Evolutionary conservation across 2,797 vertebrate species (phyloP).

Genomic region (Trematocara caparti): DNA sequence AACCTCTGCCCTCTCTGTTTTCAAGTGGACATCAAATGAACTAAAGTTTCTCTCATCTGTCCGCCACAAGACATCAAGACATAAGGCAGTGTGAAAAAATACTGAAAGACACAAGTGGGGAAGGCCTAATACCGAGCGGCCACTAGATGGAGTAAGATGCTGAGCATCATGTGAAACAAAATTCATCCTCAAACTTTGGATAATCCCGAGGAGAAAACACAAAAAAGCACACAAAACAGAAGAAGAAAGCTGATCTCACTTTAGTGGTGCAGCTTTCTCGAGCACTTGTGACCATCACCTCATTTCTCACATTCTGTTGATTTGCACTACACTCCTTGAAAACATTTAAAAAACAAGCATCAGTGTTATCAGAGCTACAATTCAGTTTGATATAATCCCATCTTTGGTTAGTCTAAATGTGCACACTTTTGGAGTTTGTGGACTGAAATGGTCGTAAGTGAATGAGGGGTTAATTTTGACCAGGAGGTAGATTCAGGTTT

Average conservation of each 20-base stretch:
- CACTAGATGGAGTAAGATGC: conserved; percentile 49
- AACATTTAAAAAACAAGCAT: neutral
- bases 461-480: neutral
- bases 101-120: neutral
- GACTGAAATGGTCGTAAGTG: neutral
- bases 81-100: neutral
- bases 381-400: neutral
- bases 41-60: neutral
- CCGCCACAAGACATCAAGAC: neutral
- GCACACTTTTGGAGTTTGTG: neutral
- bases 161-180: neutral
- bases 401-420: neutral
- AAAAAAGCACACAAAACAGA: neutral
- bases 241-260: neutral
- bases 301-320: neutral
- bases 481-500: neutral
- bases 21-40: neutral
- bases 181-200: neutral
- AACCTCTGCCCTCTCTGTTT: neutral
- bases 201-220: neutral
- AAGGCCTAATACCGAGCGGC: neutral
- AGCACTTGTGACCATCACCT: neutral
- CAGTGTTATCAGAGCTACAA: neutral
- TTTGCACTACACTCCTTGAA: neutral
- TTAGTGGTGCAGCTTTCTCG: neutral